Percentiles rank a stretch among this genome's conserved stretches.
Evolutionary conservation across 2,797 vertebrate genomes (phyloP).

Genomic region (Enteromius thamalakanensis): DNA sequence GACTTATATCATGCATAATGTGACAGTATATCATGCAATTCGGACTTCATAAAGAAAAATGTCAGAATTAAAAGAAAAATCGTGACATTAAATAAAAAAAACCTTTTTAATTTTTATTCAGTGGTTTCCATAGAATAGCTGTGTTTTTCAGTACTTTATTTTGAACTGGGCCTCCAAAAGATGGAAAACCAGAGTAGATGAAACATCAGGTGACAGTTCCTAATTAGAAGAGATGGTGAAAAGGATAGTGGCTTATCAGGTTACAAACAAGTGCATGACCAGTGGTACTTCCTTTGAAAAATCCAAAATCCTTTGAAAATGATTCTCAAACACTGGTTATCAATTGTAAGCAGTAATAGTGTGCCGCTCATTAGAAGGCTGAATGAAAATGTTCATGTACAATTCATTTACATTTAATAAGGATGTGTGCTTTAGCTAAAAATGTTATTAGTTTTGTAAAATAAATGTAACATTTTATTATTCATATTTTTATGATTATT

Average conservation of each 20-base stretch:
- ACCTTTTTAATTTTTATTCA: background rate
- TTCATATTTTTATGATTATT: background rate
- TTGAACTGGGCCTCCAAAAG: constrained; percentile 54
- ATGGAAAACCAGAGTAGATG: constrained; percentile 64
- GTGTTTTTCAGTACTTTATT: constrained; percentile 38
- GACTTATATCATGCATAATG: background rate
- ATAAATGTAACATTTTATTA: background rate
- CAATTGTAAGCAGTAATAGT: constrained; percentile 52
- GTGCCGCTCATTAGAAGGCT: constrained; percentile 42
- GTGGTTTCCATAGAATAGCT: background rate
- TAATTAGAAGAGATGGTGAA: constrained; percentile 73
- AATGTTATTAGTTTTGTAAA: background rate
- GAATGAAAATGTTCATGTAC: constrained; percentile 45
- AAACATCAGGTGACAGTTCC: constrained; percentile 70
- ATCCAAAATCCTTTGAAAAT: constrained; percentile 62
- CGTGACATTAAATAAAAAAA: background rate
- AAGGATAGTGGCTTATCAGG: constrained; percentile 71
- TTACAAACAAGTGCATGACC: constrained; percentile 72
- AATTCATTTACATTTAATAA: constrained; percentile 27
- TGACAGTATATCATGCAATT: background rate
- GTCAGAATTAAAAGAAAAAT: background rate
- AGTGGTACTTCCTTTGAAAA: constrained; percentile 60
- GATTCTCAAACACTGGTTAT: constrained; percentile 54
- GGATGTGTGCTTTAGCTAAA: background rate
- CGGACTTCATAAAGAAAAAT: background rate